Percentiles rank a stretch among this genome's conserved stretches.
These are phyloP conservation scores for Mesochorus sp. DNA, from an alignment of 2,888 invertebrate genomes.

Conservation along the genomic window DNA sequence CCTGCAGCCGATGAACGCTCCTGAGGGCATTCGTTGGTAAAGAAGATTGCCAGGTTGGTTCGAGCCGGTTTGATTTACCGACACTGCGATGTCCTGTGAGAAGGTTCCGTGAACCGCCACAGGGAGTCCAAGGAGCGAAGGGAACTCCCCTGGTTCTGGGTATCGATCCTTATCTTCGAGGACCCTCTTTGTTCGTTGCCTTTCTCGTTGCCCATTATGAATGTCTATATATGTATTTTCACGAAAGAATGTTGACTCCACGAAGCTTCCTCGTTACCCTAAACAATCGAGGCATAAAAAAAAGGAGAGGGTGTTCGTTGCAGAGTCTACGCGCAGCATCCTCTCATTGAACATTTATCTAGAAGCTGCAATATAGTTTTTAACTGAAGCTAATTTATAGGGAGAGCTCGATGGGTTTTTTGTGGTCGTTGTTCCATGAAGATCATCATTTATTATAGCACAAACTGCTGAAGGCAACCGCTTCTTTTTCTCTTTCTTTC, in stretches of 20 bases:
- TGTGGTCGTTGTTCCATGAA: conserved; percentile 25
- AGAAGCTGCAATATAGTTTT: not conserved
- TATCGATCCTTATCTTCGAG: conserved; percentile 48
- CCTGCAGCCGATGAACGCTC: conserved; percentile 5
- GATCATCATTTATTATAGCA: conserved; percentile 51
- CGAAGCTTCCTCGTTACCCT: conserved; percentile 47
- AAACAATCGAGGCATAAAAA: conserved; percentile 47
- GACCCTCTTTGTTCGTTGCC: conserved; percentile 27
- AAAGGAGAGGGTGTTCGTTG: not conserved
- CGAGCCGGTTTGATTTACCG: conserved; percentile 23
- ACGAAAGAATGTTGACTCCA: conserved; percentile 19
- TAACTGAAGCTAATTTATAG: conserved; percentile 32
- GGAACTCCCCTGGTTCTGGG: conserved; percentile 7
- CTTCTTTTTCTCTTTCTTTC: too few relatives aligned
- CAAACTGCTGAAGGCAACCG: conserved; percentile 1
- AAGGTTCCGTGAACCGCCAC: conserved; percentile 45
- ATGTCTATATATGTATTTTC: not conserved
- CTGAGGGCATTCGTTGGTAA: conserved; percentile 45
- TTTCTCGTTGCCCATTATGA: not conserved
- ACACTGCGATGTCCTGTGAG: conserved; percentile 19
- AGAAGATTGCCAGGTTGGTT: conserved; percentile 23
- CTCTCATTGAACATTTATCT: conserved; percentile 13
- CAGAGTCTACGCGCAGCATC: conserved; percentile 29
- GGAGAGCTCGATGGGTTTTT: conserved; percentile 12
- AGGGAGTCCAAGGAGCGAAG: conserved; percentile 27